Base-by-base conservation (phyloP, 2,113 vertebrate genomes). In the Alosa alosa region DNA sequence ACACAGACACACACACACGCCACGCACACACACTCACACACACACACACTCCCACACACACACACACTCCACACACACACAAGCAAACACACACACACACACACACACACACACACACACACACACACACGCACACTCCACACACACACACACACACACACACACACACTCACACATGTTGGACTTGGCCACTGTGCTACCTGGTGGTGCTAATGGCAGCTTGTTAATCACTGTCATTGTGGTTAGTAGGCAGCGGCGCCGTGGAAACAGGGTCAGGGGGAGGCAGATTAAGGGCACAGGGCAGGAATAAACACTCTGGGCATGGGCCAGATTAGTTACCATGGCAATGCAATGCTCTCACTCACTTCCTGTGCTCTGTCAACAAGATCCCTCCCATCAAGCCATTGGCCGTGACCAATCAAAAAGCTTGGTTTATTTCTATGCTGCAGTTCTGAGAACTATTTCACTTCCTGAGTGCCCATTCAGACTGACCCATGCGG, bases 151-250 rank as follows among this genome's bases (percentile, higher is more conserved):
- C 60, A 46, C 46, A 88, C 9, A 46, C 47, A 50, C 25, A 45
- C 72, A 64, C 39, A 82, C 83, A 52, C 84, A 89, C 86, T 88
- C 84, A 90, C 84, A 84, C 52, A 60, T 25, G 87, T 20, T 36
- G 1, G 46, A 46, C 72, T 5, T 64, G 39, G 60, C n/a, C 39
- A 68, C 20, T 1, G 1, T 0, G 5, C 44, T 68, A n/a, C 36
- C 2, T 81, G 36, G 6, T 47, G 25, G 8, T 82, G 52, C 55
- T 55, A 86, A 82, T 82, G 57, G 39, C 46, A 41, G 75, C 84
- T 78, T 57, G 13, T 86, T 64, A 46, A 60, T 49, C 72, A 78
- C 72, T 78, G 72, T 78, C 72, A 78, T 78, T 11, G 72, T 18
- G 72, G 72, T 39, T 39, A 78, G 25, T 11, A 1, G 68, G 68